These are phyloP conservation scores for Tetragonula clypearis DNA, from an alignment of 1,140 invertebrate genomes.

Conservation along the genomic window DNA sequence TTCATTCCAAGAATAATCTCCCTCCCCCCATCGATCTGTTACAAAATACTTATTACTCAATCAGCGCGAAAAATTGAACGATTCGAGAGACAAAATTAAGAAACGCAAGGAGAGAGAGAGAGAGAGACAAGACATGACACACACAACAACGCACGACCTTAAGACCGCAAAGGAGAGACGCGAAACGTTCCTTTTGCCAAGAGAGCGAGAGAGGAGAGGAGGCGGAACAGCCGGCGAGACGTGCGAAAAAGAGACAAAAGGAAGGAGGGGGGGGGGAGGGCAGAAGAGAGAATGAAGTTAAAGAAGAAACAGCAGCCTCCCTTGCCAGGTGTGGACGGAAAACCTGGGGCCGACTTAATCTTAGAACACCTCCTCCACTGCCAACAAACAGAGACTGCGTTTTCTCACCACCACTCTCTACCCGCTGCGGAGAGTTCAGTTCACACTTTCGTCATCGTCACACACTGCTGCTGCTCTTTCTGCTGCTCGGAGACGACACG, in stretches of 20 bases:
- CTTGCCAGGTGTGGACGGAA: slow-evolving; percentile 52
- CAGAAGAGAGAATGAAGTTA: not conserved
- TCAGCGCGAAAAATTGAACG: not conserved
- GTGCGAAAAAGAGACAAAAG: too few species aligned
- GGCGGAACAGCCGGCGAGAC: too few species aligned
- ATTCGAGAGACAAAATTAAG: not conserved
- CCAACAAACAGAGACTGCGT: slow-evolving; percentile 7
- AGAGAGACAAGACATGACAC: not conserved
- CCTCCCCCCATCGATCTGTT: not conserved
- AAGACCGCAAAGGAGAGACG: too few species aligned
- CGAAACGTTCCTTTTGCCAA: too few species aligned
- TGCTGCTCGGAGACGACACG: too few species aligned
- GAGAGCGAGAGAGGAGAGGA: too few species aligned
- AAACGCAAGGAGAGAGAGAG: not conserved
- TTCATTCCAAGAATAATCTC: not conserved
- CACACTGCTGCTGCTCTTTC: not conserved
- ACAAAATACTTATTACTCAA: not conserved
- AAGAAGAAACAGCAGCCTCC: slow-evolving; percentile 49
- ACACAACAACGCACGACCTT: not conserved
- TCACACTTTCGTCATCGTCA: slow-evolving; percentile 52
- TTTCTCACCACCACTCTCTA: slow-evolving; percentile 34
- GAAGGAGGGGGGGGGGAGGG: not conserved
- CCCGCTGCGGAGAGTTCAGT: not conserved
- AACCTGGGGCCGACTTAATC: slow-evolving; percentile 63
- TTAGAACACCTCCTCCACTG: slow-evolving; percentile 58